These are phyloP conservation scores for Python bivittatus DNA, from an alignment of 2,113 vertebrate genomes.

Conservation along the genomic window DNA sequence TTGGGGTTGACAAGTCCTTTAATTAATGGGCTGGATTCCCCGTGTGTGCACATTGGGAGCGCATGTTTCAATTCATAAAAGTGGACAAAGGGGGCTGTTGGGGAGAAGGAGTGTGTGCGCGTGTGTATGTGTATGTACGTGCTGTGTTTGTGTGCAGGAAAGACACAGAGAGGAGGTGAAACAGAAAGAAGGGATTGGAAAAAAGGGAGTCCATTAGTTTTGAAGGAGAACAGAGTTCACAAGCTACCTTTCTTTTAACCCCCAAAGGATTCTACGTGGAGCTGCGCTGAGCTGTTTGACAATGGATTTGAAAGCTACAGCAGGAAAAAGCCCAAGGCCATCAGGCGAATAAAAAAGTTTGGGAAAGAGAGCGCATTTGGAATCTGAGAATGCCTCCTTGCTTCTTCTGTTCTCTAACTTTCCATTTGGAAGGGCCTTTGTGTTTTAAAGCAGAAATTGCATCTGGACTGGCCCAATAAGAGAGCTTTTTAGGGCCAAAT, in stretches of 20 bases:
- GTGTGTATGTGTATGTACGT: not conserved
- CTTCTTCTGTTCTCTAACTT: not conserved
- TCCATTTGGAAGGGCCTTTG: not conserved
- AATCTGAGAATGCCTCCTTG: constrained; percentile 33
- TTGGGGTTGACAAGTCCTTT: constrained; percentile 84
- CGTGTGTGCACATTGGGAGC: constrained; percentile 78
- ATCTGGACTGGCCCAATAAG: not conserved
- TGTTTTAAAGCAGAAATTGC: not conserved
- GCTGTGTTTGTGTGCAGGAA: not conserved
- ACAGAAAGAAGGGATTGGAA: constrained; percentile 26
- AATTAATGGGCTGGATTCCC: constrained; percentile 83
- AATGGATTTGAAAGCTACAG: constrained; percentile 66
- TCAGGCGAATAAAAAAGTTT: constrained; percentile 67
- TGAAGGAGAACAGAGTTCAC: constrained; percentile 78
- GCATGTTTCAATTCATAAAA: constrained; percentile 85
- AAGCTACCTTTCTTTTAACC: constrained; percentile 76
- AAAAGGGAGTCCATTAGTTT: constrained; percentile 70
- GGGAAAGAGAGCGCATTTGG: constrained; percentile 47
- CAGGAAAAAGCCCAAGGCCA: constrained; percentile 68
- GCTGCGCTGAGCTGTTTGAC: constrained; percentile 64
- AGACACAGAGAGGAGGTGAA: constrained; percentile 35
- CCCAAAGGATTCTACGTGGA: constrained; percentile 72
- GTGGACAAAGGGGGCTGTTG: constrained; percentile 79
- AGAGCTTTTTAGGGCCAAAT: not conserved
- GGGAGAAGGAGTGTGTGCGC: constrained; percentile 30